These are phyloP conservation scores for Conchocele bisecta DNA, from an alignment of 2,888 invertebrate species.

Conservation along the genomic window DNA sequence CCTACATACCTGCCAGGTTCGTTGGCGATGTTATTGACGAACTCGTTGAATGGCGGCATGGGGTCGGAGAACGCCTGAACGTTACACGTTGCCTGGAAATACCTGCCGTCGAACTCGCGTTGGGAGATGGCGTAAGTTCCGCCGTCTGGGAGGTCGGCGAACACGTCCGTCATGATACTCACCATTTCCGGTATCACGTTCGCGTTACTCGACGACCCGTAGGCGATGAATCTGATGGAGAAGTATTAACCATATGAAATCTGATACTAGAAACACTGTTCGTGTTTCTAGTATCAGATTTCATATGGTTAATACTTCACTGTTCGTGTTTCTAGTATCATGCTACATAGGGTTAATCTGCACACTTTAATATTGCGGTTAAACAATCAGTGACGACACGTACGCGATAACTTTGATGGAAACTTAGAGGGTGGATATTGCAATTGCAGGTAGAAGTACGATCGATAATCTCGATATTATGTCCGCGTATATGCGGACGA, in stretches of 20 bases:
- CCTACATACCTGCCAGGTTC: conserved; percentile 39
- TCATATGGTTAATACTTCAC: no score
- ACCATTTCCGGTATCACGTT: conserved; percentile 65
- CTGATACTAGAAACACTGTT: no score
- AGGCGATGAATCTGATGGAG: conserved; percentile 74
- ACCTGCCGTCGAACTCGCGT: conserved; percentile 71
- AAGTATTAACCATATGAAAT: no score
- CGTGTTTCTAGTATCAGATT: no score
- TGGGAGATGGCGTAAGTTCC: conserved; percentile 60
- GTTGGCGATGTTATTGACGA: conserved; percentile 50
- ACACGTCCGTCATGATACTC: conserved; percentile 66
- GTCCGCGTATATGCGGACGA: no score
- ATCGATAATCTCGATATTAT: background rate
- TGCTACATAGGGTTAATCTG: no score
- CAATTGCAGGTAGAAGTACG: background rate
- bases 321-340: no score
- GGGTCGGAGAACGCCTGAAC: conserved; percentile 73
- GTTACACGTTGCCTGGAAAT: conserved; percentile 70
- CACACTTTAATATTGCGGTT: no score
- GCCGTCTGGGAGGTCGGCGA: conserved; percentile 59
- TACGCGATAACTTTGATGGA: no score
- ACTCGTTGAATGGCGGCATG: conserved; percentile 57
- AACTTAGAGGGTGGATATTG: background rate
- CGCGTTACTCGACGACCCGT: conserved; percentile 61
- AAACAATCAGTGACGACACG: no score